Evolutionary conservation across 2,888 invertebrate genomes (phyloP), one percentile per base, ranked within the genome.

Genomic region (Hirtodrosophila histrioides): DNA sequence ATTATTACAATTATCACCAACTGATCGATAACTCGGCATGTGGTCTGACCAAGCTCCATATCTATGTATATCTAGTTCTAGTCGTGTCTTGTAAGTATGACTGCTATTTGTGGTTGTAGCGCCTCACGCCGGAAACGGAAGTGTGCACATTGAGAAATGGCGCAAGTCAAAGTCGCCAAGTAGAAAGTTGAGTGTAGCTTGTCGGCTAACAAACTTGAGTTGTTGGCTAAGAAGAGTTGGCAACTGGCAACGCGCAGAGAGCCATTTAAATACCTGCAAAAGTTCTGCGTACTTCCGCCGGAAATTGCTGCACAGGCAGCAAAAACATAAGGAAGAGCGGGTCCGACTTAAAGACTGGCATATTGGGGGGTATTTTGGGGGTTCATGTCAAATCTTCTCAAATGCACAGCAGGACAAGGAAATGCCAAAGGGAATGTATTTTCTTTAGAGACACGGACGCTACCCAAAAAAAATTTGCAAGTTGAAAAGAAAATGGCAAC

Each of bases 181-280:
- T 48, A 39, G 50, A 8, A 8, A 37, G 11, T n/a, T 40, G 40
- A 11, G 17, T 45, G 44, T 41, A 55, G 44, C 41, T 61, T 36
- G 50, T 7, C 37, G 51, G 33, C 40, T 69, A 43, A 51, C 64
- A 61, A 51, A 66, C 27, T 27, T 6, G 27, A 27, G 27, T 27
- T 27, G 27, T 54, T 17, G 17, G 17, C 24, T 27, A 9, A 40
- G 37, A 31, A 40, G 57, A 51, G 50, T 43, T 53, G 41, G 35
- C 36, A 23, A 36, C 48, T 54, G 46, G 57, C 53, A 57, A 54
- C 44, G 67, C 48, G 45, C 23, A 45, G 49, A 40, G 49, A 53
- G 66, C 83, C 71, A 87, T 75, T 86, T 86, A 82, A 87, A 87
- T 87, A 82, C 88, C 88, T 79, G 83, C 54, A 54, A 68, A 82